phyloP scores from a whole-genome alignment of 2,797 vertebrate genomes.

The Carcharodon carcharias region DNA sequence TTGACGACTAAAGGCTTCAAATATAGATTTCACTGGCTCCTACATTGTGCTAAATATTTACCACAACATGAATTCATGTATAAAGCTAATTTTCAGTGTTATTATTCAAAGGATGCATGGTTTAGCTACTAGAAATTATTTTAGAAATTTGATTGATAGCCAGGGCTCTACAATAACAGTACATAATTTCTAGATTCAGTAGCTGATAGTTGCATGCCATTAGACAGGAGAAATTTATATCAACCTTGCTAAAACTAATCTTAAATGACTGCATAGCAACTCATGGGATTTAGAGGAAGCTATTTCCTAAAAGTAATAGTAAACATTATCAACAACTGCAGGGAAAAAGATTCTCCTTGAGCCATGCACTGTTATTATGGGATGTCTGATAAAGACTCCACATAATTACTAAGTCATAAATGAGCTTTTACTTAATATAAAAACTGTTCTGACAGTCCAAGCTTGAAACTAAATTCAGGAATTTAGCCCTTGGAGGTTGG shows the following conservation, averaged over 20 bases:
- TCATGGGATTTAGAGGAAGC: conserved; percentile 1
- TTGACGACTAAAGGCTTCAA: not conserved
- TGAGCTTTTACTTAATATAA: conserved; percentile 11
- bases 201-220: not conserved
- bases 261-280: conserved; percentile 5
- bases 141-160: not conserved
- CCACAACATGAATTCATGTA: not conserved
- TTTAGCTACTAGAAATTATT: conserved; percentile 18
- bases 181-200: not conserved
- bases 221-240: not conserved
- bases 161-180: not conserved
- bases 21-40: conserved; percentile 19
- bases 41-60: not conserved
- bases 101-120: conserved; percentile 4
- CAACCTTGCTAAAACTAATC: conserved; percentile 11
- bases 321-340: conserved; percentile 7
- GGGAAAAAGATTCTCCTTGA: not conserved
- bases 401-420: not conserved
- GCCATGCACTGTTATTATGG: conserved; percentile 9
- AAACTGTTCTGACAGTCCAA: not conserved
- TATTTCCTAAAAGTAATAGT: conserved; percentile 26
- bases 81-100: conserved; percentile 25
- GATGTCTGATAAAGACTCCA: conserved; percentile 11
- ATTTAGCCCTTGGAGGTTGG: not conserved
- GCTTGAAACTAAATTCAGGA: conserved; percentile 17